These are phyloP conservation scores for Galaxea fascicularis DNA, from an alignment of 92 coral and sea anemone species.

Conservation along the genomic window DNA sequence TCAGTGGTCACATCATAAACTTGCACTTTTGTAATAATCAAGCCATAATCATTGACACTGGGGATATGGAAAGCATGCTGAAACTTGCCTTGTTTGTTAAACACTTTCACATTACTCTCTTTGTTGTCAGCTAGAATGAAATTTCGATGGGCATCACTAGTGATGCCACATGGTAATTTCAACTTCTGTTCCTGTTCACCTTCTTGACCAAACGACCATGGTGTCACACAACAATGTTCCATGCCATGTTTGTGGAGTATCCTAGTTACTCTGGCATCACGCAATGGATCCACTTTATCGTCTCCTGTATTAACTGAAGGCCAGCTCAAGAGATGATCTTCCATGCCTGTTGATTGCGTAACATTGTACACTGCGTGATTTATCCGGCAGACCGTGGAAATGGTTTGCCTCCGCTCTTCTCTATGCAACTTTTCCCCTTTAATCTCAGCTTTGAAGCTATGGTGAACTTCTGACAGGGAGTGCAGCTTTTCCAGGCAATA, in stretches of 20 bases:
- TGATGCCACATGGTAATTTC: slow-evolving; percentile 37
- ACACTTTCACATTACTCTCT: slow-evolving; percentile 47
- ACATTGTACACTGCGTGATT: slow-evolving; percentile 38
- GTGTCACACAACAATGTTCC: not conserved
- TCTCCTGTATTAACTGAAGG: not conserved
- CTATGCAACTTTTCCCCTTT: not conserved
- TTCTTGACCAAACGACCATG: slow-evolving; percentile 17
- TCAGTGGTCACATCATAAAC: slow-evolving; percentile 39
- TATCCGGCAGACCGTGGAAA: slow-evolving; percentile 18
- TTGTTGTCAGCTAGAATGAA: slow-evolving; percentile 57
- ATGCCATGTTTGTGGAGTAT: not conserved
- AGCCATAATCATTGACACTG: not conserved
- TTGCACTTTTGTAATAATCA: not conserved
- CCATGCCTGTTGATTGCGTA: not conserved
- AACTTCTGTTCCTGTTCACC: slow-evolving; percentile 16
- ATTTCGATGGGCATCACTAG: slow-evolving; percentile 41
- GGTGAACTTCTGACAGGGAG: slow-evolving; percentile 31
- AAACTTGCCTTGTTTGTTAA: slow-evolving; percentile 47
- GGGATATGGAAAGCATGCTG: slow-evolving; percentile 20
- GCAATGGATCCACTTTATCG: slow-evolving; percentile 25
- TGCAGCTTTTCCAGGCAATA: slow-evolving; percentile 45
- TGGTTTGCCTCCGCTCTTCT: slow-evolving; percentile 21
- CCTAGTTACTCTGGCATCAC: slow-evolving; percentile 5
- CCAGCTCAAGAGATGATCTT: slow-evolving; percentile 1
- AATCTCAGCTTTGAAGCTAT: slow-evolving; percentile 10